Percentiles rank a stretch among this genome's conserved stretches.
Conservation (phyloP, 2,888 invertebrate species). For the Andricus quercusramuli region DNA sequence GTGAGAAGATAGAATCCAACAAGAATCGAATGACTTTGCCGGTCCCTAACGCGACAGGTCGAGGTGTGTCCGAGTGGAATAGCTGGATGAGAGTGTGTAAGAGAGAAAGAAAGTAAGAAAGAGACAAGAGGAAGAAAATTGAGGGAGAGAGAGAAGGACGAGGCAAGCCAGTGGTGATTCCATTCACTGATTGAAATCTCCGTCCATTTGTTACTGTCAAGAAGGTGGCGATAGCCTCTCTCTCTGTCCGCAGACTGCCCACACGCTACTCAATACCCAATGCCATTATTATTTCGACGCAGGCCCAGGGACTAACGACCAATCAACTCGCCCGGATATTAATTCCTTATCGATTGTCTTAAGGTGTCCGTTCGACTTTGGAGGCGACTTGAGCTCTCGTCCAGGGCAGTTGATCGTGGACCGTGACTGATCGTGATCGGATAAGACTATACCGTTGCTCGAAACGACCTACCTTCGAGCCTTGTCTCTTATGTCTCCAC, state of each 20-base stretch:
- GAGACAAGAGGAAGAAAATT: conserved; percentile 48
- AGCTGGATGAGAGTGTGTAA: conserved; percentile 55
- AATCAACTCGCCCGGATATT: conserved; percentile 74
- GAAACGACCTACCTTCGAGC: conserved; percentile 54
- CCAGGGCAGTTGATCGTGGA: conserved; percentile 50
- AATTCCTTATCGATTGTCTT: conserved; percentile 74
- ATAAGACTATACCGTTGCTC: conserved; percentile 57
- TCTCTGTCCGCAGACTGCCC: conserved; percentile 66
- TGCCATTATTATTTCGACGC: conserved; percentile 76
- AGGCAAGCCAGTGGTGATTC: conserved; percentile 80
- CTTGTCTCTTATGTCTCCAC: conserved; percentile 48
- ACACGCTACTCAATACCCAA: conserved; percentile 69
- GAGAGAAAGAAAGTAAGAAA: conserved; percentile 56
- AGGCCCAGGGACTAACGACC: conserved; percentile 70
- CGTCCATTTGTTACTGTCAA: conserved; percentile 89
- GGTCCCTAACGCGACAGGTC: conserved; percentile 70
- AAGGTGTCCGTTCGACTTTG: conserved; percentile 62
- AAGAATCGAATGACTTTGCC: conserved; percentile 61
- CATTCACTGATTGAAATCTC: conserved; percentile 87
- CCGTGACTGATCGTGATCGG: conserved; percentile 60
- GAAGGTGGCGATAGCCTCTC: conserved; percentile 78
- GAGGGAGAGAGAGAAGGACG: conserved; percentile 63
- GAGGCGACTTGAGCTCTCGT: conserved; percentile 51
- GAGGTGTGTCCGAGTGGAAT: conserved; percentile 65
- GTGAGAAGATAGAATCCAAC: conserved; percentile 56